Evolutionary conservation across 2,797 vertebrate genomes (phyloP).

Genomic region (Gouania willdenowi): DNA sequence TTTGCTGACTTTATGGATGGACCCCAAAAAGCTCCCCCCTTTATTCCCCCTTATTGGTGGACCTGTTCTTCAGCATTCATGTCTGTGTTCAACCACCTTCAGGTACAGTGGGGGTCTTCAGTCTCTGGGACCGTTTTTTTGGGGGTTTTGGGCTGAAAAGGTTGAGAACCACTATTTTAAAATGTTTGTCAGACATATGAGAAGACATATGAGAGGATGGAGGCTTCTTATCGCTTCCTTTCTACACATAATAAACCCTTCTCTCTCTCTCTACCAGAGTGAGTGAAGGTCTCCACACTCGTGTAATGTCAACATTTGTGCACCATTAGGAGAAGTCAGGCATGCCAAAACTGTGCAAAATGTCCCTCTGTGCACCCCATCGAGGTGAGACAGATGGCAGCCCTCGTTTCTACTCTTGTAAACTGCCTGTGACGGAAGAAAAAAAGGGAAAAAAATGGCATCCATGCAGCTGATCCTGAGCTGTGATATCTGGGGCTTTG

Average conservation of each 20-base stretch:
- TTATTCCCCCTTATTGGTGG: no score
- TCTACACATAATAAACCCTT: no score
- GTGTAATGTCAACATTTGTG: conserved; percentile 72
- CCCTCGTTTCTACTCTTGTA: conserved; percentile 66
- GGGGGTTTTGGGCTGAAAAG: no score
- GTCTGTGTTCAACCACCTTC: no score
- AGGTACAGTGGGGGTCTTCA: no score
- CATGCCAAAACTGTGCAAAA: conserved; percentile 71
- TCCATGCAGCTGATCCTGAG: conserved; percentile 47
- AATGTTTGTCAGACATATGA: background rate
- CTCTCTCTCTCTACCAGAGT: background rate
- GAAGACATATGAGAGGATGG: no score
- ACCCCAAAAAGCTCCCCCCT: no score
- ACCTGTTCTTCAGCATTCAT: no score
- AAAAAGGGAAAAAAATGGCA: no score
- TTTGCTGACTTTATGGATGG: no score
- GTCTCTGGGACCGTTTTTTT: no score
- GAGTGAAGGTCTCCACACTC: conserved; percentile 54
- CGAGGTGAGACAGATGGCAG: conserved; percentile 76
- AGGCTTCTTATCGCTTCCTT: conserved; percentile 10
- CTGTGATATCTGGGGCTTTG: conserved; percentile 38
- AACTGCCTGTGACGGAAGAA: conserved; percentile 65
- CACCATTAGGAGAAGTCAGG: conserved; percentile 69
- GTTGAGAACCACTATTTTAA: no score
- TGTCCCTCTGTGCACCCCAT: conserved; percentile 64